Percentiles rank a stretch among this genome's conserved stretches.
phyloP scores from a whole-genome alignment of 2,888 invertebrate genomes.

The Microctonus aethiopoides region DNA sequence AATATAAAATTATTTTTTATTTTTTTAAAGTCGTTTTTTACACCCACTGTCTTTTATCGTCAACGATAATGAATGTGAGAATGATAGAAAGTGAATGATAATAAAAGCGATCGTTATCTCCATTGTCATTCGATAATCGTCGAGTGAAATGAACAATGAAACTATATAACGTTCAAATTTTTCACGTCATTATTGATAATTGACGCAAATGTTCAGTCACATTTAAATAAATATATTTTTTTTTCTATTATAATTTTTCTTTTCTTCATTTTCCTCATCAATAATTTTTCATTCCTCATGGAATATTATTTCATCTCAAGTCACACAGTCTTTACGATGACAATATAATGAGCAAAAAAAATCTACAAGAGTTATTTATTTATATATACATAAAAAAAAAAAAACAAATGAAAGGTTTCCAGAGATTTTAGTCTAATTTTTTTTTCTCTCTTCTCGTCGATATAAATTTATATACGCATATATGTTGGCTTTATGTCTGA shows the following conservation, averaged over 20 bases:
- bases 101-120: slow-evolving; percentile 12
- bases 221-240: too few species aligned
- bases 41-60: neutral
- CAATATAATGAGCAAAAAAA: neutral
- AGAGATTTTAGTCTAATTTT: neutral
- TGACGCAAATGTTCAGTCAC: neutral
- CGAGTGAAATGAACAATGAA: neutral
- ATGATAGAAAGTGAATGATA: neutral
- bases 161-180: slow-evolving; percentile 17
- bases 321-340: neutral
- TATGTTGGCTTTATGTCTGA: neutral
- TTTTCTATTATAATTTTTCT: neutral
- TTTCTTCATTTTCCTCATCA: neutral
- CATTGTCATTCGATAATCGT: slow-evolving; percentile 16
- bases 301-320: neutral
- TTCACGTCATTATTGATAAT: slow-evolving; percentile 23
- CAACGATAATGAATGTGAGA: neutral
- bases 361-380: too few species aligned
- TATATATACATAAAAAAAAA: too few species aligned
- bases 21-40: neutral
- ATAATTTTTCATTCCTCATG: neutral
- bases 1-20: neutral
- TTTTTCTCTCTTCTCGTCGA: neutral
- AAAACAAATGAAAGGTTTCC: neutral
- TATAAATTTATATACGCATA: neutral